Percentiles rank a stretch among this genome's conserved stretches.
These are phyloP conservation scores for Drosophila putrida DNA, from an alignment of 2,888 invertebrate genomes.

Conservation along the genomic window DNA sequence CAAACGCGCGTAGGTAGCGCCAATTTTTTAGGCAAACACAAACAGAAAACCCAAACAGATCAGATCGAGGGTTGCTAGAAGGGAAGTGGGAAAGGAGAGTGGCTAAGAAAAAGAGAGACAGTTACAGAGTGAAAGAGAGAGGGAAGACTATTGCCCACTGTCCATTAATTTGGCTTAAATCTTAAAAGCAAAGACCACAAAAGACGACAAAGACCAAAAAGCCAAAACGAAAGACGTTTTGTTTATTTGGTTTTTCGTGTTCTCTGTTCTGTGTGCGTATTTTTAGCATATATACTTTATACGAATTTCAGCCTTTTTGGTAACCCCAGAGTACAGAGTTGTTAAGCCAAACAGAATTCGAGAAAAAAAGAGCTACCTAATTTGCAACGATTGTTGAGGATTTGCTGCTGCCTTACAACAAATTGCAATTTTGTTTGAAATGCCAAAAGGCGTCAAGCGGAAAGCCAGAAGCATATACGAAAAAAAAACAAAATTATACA, in stretches of 20 bases:
- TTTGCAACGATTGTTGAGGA: conserved; percentile 65
- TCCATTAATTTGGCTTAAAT: conserved; percentile 77
- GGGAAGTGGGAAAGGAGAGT: neutral
- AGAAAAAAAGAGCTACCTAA: conserved; percentile 63
- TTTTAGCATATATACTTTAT: conserved; percentile 6
- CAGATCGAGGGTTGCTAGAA: neutral
- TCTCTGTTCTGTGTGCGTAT: conserved; percentile 1
- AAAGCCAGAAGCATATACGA: conserved; percentile 31
- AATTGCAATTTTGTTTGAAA: conserved; percentile 63
- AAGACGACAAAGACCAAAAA: conserved; percentile 55
- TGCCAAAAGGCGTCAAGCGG: conserved; percentile 57
- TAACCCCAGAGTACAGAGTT: conserved; percentile 4
- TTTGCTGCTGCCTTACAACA: conserved; percentile 43
- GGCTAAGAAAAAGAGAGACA: neutral
- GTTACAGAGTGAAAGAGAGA: neutral
- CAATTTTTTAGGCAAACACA: conserved; percentile 76
- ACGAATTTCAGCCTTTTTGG: conserved; percentile 15
- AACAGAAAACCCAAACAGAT: conserved; percentile 39
- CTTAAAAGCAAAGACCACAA: conserved; percentile 57
- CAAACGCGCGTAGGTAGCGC: conserved; percentile 74
- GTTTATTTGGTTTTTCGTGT: conserved; percentile 60
- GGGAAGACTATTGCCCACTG: conserved; percentile 23
- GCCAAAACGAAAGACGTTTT: conserved; percentile 58
- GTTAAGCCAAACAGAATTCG: conserved; percentile 29
- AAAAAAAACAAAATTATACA: neutral